Base-by-base conservation (phyloP, 2,888 invertebrate genomes). In the Chydorus sphaericus region DNA sequence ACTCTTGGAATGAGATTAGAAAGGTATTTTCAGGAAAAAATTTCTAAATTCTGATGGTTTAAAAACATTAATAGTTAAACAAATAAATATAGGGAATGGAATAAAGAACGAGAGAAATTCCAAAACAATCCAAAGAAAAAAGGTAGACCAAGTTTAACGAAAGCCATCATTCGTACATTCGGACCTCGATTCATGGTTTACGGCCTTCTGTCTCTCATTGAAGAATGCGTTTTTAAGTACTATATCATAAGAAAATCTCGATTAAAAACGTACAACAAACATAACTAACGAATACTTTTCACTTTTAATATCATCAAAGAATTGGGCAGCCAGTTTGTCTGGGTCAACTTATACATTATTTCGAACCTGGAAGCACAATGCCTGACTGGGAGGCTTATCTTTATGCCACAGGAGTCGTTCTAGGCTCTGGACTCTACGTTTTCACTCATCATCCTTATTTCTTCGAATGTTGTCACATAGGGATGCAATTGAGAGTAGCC, bases 371-470 rank as follows among this genome's bases (percentile, higher is more conserved):
- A 11, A 69, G 71, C 1, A 67, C 68, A 58, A 73, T 73, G 67
- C 67, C 70, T 26, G 65, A 70, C 48, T 66, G 72, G 3, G 75
- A 82, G 29, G 88, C 90, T 0, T 87, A 85, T 67, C 68, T 83
- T 50, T 87, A 84, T 67, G 86, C 88, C 1, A 76, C 73, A 0
- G 81, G 80, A 4, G 80, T 90, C 33, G 77, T 86, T 14, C 63
- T 82, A 18, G 83, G 83, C 64, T 85, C 87, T 1, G 80, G 82
- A 0, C 65, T 84, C 49, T 83, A 83, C 65, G 80, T 89, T 28
- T 73, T 88, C 62, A 73, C 84, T n/a, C 81, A 85, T 60, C 96
- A 96, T 71, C 87, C 88, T 0, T 89, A 86, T 66, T 88, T 91
- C 81, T 80, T 91, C 75, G 82, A 81, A 18, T 78, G 85, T 18